phyloP scores from a whole-genome alignment of 2,797 vertebrate genomes.

The Sebastes trivittatus region DNA sequence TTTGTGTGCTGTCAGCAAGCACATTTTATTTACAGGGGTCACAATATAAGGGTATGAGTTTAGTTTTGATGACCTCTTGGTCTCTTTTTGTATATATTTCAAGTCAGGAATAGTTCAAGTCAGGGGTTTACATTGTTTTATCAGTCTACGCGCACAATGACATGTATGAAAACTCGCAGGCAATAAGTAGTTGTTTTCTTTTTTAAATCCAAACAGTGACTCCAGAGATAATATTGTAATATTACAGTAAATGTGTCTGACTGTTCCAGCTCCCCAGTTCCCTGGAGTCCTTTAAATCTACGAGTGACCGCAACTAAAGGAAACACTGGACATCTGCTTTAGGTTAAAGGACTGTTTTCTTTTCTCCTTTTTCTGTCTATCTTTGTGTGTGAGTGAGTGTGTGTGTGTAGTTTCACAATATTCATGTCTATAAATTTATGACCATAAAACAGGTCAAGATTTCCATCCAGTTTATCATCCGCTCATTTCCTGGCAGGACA shows the following conservation, averaged over 20 bases:
- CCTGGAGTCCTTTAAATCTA: neutral
- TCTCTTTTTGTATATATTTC: neutral
- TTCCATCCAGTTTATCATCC: constrained; percentile 49
- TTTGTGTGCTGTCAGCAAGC: neutral
- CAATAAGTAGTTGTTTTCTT: neutral
- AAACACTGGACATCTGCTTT: constrained; percentile 36
- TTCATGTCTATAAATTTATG: constrained; percentile 35
- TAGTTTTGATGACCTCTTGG: neutral
- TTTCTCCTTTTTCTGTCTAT: neutral
- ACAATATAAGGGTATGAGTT: neutral
- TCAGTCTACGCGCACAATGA: neutral
- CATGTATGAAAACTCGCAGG: neutral
- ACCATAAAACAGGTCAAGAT: constrained; percentile 47
- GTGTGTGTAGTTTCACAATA: neutral
- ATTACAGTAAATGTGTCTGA: neutral
- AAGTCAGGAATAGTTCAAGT: neutral
- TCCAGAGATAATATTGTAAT: neutral
- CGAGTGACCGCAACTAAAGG: constrained; percentile 9
- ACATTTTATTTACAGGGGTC: neutral
- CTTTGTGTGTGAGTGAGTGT: neutral
- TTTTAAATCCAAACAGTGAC: neutral
- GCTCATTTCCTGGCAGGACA: constrained; percentile 51
- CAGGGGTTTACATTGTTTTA: neutral
- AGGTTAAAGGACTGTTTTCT: constrained; percentile 23
- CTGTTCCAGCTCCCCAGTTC: neutral